Evolutionary conservation across 2,797 vertebrate genomes (phyloP).

Genomic region (Numenius phaeopus): DNA sequence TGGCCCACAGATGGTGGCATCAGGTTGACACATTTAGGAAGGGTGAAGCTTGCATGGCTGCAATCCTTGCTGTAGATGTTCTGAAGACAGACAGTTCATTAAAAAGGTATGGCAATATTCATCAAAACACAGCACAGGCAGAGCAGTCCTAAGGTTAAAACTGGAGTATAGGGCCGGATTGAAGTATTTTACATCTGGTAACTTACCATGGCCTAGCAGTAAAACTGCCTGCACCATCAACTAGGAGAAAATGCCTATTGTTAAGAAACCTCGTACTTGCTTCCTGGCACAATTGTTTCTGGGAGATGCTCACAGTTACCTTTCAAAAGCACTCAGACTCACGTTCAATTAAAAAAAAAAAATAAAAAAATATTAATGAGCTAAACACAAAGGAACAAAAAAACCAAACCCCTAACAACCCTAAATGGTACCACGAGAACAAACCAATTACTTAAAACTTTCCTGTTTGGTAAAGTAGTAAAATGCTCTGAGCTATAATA

Average conservation of each 20-base stretch:
- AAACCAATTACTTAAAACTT: constrained; percentile 18
- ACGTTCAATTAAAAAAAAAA: not conserved
- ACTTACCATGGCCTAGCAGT: not conserved
- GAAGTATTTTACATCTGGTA: not conserved
- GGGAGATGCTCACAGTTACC: not conserved
- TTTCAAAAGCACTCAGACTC: not conserved
- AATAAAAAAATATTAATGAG: not conserved
- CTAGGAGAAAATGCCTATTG: not conserved
- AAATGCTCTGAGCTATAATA: constrained; percentile 17
- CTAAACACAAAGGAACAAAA: not conserved
- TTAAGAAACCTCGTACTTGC: not conserved
- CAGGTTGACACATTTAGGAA: not conserved
- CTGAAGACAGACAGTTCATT: not conserved
- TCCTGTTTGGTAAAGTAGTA: constrained; percentile 25
- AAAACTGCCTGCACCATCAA: not conserved
- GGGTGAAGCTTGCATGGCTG: not conserved
- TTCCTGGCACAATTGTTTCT: not conserved
- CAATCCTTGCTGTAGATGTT: not conserved
- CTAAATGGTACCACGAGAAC: not conserved
- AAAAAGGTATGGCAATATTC: not conserved
- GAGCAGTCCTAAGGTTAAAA: not conserved
- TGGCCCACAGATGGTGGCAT: not conserved
- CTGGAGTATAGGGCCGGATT: not conserved
- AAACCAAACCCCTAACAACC: not conserved
- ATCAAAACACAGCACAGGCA: not conserved